Conservation (phyloP, 2,797 vertebrate genomes). For the Poecile montanus region DNA sequence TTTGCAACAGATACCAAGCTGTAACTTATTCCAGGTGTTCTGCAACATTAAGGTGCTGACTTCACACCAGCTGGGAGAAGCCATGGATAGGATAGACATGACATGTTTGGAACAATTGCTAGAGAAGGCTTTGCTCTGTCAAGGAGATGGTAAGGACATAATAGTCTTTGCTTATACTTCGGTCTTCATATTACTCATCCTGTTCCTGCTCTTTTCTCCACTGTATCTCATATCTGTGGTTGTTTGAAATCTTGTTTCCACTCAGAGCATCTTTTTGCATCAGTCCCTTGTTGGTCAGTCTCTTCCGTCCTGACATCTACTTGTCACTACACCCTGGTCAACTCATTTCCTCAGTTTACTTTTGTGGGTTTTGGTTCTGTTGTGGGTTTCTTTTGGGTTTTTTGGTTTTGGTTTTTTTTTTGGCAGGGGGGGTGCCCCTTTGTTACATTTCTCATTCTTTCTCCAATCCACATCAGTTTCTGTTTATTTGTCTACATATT, state of each 20-base stretch:
- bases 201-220: not conserved
- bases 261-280: not conserved
- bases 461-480: not conserved
- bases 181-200: not conserved
- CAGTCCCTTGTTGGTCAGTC: not conserved
- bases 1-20: not conserved
- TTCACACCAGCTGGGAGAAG: not conserved
- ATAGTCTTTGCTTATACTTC: not conserved
- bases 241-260: not conserved
- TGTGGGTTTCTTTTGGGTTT: not conserved
- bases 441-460: not conserved
- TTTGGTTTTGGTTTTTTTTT: not conserved
- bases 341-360: not conserved
- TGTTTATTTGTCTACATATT: not conserved
- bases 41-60: not conserved
- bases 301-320: not conserved
- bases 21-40: not conserved
- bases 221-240: fast-evolving
- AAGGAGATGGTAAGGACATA: not conserved
- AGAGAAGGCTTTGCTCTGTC: not conserved
- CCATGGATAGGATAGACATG: not conserved
- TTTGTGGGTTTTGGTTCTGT: not conserved
- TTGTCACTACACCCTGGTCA: not conserved
- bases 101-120: not conserved
- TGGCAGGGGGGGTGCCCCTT: fast-evolving